Base-by-base conservation (phyloP, 1,140 invertebrate genomes). In the Daktulosphaira vitifoliae region DNA sequence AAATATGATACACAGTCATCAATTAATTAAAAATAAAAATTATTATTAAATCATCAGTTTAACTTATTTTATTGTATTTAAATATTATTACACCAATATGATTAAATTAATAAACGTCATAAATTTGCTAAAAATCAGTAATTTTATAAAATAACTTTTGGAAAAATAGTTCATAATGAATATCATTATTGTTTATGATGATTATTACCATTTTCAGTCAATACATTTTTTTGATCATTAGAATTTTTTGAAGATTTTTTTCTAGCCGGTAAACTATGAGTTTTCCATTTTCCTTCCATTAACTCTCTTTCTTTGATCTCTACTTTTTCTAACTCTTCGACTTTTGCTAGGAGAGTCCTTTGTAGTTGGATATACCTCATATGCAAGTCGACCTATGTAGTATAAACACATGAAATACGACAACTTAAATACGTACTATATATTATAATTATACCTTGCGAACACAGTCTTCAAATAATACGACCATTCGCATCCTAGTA, bases 381-480 rank as follows among this genome's bases (percentile, higher is more conserved):
- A 72, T 94, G 90, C 3, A 94, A 79, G 72, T 92, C 89, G 20
- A 90, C 87, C 81, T 82, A 26, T 44, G 25, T 44, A 23, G 3
- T 18, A 11, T 25, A 13, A 59, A 46, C 16, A 23, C 6, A 15
- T 20, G 6, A 33, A n/a, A n/a, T n/a, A n/a, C n/a, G n/a, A n/a
- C n/a, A n/a, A n/a, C n/a, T n/a, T n/a, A n/a, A n/a, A n/a, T n/a
- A n/a, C n/a, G n/a, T n/a, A 33, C 29, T 5, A 5, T 33, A 5
- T 33, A 33, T 33, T 33, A 33, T 33, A 59, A 33, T 59, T 65
- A 44, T 71, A 88, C 91, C 81, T 96, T 96, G 54, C 89, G 81
- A 0, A 95, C 91, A 71, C 93, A 94, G 73, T 96, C 90, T 78
- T 96, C 92, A 74, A 95, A 96, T 3, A 94, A 82, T 0, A 96